Conservation (phyloP, 2,113 vertebrate genomes). For the Nasalis larvatus region DNA sequence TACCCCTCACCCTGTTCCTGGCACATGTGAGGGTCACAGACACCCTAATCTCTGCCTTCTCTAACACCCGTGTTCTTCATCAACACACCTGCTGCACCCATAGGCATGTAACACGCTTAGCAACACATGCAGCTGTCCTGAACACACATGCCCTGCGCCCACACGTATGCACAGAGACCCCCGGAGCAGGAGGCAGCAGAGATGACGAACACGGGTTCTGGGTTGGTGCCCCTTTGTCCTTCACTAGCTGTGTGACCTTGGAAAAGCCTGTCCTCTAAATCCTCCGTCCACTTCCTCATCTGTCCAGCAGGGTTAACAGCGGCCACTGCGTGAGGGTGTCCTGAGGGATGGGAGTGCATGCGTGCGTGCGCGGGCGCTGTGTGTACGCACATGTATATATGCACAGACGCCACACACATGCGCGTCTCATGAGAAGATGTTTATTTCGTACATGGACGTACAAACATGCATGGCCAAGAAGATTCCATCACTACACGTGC, state of each 20-base stretch:
- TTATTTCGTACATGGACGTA: slow-evolving; percentile 75
- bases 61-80: neutral
- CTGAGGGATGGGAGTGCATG: neutral
- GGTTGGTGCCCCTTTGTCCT: neutral
- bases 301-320: neutral
- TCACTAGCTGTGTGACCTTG: neutral
- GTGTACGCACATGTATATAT: slow-evolving; percentile 64
- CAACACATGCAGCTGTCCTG: neutral
- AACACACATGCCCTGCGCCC: neutral
- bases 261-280: neutral
- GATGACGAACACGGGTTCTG: neutral
- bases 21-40: rapidly evolving
- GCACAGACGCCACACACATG: slow-evolving; percentile 78
- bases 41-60: neutral
- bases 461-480: slow-evolving; percentile 72
- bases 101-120: neutral
- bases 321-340: neutral
- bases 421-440: slow-evolving; percentile 76
- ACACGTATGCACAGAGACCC: neutral
- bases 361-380: neutral
- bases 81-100: neutral
- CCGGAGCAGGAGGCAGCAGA: neutral
- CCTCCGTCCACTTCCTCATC: neutral
- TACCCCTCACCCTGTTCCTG: neutral
- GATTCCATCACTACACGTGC: slow-evolving; percentile 30